Conservation (phyloP, 2,888 invertebrate species). For the Lysandra bellargus region DNA sequence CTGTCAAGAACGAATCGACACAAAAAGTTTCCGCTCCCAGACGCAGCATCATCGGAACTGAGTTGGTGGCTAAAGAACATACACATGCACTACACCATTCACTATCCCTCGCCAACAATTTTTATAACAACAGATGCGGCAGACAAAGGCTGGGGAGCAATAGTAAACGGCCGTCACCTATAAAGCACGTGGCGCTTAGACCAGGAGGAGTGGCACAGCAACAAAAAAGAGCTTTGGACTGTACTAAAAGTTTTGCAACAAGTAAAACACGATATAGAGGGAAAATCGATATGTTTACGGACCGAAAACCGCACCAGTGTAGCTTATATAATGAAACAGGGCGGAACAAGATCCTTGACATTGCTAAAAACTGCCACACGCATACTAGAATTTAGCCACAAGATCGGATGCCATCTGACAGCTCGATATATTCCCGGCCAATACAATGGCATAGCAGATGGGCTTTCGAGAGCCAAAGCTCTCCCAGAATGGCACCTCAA, state of each 20-base stretch:
- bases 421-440: neutral
- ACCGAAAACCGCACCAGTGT: too few relatives aligned
- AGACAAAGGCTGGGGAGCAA: neutral
- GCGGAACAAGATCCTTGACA: neutral
- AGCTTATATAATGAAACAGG: too few relatives aligned
- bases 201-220: neutral
- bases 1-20: neutral
- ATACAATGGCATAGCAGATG: neutral
- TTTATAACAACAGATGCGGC: neutral
- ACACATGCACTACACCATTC: neutral
- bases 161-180: neutral
- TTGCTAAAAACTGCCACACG: neutral
- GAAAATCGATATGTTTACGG: neutral
- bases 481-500: neutral
- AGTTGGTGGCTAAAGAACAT: too few relatives aligned
- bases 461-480: neutral
- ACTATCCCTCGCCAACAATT: neutral
- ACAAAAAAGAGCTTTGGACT: neutral
- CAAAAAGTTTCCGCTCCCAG: neutral
- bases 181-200: neutral
- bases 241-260: neutral
- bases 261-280: neutral
- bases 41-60: too few relatives aligned
- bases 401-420: neutral
- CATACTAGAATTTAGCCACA: neutral